Percentiles rank a stretch among this genome's conserved stretches.
Evolutionary conservation across 2,113 vertebrate genomes (phyloP).

Genomic region (Turnix velox): DNA sequence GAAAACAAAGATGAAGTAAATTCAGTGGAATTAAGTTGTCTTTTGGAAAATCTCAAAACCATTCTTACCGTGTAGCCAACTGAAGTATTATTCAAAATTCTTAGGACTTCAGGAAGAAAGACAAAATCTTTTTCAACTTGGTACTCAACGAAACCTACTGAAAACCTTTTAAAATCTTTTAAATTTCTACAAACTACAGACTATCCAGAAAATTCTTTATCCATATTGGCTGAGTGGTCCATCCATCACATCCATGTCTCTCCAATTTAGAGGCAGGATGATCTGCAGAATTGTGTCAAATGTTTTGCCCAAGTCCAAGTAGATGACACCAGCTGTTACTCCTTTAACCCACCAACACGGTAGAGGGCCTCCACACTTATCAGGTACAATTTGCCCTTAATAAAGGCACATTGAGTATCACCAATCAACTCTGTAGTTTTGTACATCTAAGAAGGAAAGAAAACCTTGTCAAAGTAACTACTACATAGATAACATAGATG

Average conservation of each 20-base stretch:
- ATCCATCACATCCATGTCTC: not conserved
- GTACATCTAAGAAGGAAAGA: not conserved
- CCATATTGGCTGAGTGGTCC: not conserved
- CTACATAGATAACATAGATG: not conserved
- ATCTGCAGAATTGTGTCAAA: not conserved
- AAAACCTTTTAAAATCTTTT: not conserved
- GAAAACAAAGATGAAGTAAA: not conserved
- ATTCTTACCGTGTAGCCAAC: not conserved
- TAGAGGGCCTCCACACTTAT: not conserved
- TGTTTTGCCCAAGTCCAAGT: not conserved
- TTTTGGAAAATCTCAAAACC: not conserved
- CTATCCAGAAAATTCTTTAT: not conserved
- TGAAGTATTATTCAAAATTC: not conserved
- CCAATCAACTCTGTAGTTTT: not conserved
- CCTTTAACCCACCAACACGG: not conserved
- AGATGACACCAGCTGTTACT: not conserved
- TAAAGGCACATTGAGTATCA: not conserved
- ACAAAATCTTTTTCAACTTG: not conserved
- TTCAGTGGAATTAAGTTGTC: not conserved
- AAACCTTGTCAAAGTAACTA: not conserved
- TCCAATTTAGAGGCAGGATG: not conserved
- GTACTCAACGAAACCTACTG: not conserved
- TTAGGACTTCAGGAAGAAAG: not conserved
- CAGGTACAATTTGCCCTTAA: not conserved
- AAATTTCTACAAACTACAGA: not conserved